Evolutionary conservation across 2,113 vertebrate species (phyloP).

Genomic region (Corythornis vintsioides): DNA sequence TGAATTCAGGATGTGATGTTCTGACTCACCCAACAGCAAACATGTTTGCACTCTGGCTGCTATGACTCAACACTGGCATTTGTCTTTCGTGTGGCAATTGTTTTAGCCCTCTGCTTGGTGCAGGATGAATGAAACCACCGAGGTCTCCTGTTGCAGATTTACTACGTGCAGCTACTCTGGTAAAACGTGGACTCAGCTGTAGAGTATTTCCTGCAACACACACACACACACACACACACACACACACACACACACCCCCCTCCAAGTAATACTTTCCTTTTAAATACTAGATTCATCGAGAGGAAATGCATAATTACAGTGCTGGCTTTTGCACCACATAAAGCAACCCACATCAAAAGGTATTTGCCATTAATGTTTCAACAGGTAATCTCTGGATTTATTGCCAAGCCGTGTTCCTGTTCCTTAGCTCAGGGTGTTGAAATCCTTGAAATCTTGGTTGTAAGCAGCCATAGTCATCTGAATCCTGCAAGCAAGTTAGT

Average conservation of each 20-base stretch:
- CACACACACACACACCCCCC: background rate
- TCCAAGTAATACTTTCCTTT: background rate
- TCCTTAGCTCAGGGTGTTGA: background rate
- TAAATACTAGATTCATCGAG: conserved; percentile 52
- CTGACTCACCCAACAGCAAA: conserved; percentile 60
- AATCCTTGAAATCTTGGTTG: conserved; percentile 43
- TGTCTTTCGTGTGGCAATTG: conserved; percentile 55
- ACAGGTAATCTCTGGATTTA: conserved; percentile 70
- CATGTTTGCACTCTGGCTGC: conserved; percentile 24
- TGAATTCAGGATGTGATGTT: conserved; percentile 58
- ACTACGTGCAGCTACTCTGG: conserved; percentile 44
- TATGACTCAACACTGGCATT: conserved; percentile 56
- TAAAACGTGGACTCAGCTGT: conserved; percentile 1
- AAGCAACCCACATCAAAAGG: conserved; percentile 75
- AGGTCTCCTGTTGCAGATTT: conserved; percentile 28
- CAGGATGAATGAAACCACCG: conserved; percentile 40
- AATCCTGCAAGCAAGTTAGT: conserved; percentile 56
- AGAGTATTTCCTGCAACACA: background rate
- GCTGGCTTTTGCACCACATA: conserved; percentile 58
- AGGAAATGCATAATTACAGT: conserved; percentile 62
- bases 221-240: background rate
- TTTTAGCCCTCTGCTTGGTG: conserved; percentile 34
- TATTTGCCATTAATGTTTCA: conserved; percentile 65
- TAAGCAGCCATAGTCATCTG: conserved; percentile 49
- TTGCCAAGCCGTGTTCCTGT: conserved; percentile 60